phyloP scores from a whole-genome alignment of 53 echinoderm and acorn worm genomes.

The Apostichopus leukothele region DNA sequence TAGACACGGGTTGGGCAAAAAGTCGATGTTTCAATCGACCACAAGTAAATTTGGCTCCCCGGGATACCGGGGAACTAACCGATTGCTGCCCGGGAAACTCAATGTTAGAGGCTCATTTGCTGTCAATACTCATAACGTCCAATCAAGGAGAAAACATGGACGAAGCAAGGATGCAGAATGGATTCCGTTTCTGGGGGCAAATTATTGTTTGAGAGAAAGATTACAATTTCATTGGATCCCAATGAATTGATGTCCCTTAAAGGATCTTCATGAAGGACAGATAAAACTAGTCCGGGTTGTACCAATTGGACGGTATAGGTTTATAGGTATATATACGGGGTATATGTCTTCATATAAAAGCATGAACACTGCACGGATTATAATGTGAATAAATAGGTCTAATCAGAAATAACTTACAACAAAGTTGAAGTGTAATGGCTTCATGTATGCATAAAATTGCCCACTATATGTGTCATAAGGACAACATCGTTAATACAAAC shows the following conservation, averaged over 20 bases:
- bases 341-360: too few species aligned
- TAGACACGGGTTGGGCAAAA: constrained; percentile 36
- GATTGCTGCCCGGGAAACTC: constrained; percentile 28
- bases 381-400: too few species aligned
- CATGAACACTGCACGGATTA: too few species aligned
- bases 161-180: constrained; percentile 1
- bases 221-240: constrained; percentile 9
- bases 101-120: constrained; percentile 32
- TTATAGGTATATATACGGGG: too few species aligned
- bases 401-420: too few species aligned
- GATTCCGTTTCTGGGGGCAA: constrained; percentile 34
- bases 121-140: constrained; percentile 33
- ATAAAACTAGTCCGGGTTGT: neutral
- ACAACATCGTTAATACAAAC: too few species aligned
- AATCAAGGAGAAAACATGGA: constrained; percentile 28
- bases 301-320: neutral
- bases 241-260: constrained; percentile 36
- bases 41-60: constrained; percentile 40
- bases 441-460: too few species aligned
- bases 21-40: constrained; percentile 41
- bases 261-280: constrained; percentile 20
- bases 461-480: too few species aligned
- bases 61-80: constrained; percentile 44
- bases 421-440: too few species aligned
- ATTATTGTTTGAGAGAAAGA: constrained; percentile 35